Conservation (phyloP, 1,140 invertebrate species). For the Caenorhabditis remanei region DNA sequence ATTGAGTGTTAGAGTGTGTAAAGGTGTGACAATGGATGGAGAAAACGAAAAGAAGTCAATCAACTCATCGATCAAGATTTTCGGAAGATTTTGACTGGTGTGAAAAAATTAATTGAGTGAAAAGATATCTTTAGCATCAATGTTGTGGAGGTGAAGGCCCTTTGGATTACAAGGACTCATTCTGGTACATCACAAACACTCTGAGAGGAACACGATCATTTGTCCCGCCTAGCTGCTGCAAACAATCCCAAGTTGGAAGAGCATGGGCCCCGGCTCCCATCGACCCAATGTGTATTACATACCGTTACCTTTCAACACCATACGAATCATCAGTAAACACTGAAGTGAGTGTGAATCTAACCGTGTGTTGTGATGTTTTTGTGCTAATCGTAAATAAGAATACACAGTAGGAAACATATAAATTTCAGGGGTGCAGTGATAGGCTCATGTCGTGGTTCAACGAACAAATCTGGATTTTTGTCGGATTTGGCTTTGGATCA, state of each 20-base stretch:
- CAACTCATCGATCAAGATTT: not conserved
- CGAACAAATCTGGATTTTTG: constrained; percentile 67
- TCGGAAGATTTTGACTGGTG: not conserved
- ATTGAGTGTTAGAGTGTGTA: constrained; percentile 20
- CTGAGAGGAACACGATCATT: constrained; percentile 74
- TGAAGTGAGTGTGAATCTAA: constrained; percentile 56
- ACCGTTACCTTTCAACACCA: constrained; percentile 70
- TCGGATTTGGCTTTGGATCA: constrained; percentile 65
- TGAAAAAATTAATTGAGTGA: constrained; percentile 22
- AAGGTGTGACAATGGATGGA: constrained; percentile 44
- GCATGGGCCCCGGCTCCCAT: constrained; percentile 74
- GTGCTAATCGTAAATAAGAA: not conserved
- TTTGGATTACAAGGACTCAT: constrained; percentile 74
- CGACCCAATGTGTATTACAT: constrained; percentile 75
- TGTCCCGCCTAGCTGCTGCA: constrained; percentile 74
- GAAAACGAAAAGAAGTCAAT: not conserved
- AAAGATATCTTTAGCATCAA: constrained; percentile 72
- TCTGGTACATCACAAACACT: constrained; percentile 77
- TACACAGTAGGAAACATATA: not conserved
- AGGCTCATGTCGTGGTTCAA: constrained; percentile 68
- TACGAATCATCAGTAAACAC: constrained; percentile 73
- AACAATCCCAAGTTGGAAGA: constrained; percentile 72
- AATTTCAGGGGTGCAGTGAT: constrained; percentile 67
- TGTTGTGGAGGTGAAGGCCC: constrained; percentile 74
- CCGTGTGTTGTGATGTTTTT: not conserved